Evolutionary conservation across 2,888 invertebrate species (phyloP), one percentile per base, ranked within the genome.

Genomic region (Andrena hattorfiana): DNA sequence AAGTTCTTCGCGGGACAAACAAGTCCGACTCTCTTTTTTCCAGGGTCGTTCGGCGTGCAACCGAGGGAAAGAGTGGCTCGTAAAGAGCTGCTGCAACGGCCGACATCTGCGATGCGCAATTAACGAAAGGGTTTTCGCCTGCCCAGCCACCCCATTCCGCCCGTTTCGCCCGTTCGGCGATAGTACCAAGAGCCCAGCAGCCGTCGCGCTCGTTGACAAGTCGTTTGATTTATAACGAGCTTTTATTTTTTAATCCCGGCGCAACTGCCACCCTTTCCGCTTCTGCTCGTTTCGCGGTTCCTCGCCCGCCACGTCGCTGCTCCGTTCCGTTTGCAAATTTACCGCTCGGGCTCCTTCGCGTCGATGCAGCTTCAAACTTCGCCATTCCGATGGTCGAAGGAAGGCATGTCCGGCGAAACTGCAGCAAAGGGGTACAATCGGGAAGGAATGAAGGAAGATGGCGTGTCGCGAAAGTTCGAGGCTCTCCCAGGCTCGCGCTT

Each of bases 91-190:
- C 86, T 85, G 91, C 90, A 91, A 90, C 91, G 89, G 80, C 88
- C 90, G 87, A 89, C 92, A 92, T 93, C 92, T 92, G 92, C 90
- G 91, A 91, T 91, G 90, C 87, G 91, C 91, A 94, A 94, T 94
- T 94, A 93, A 94, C 92, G 91, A 92, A 93, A 93, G 93, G 93
- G 93, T 93, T 94, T 90, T 89, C 89, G 84, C 84, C 85, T 83
- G 66, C 78, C 80, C 79, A 73, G 64, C 79, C 73, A 6, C 67
- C 74, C 63, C 86, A 49, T 74, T 72, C 28, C 67, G 10, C 84
- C 42, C 35, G 35, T 35, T 35, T 35, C 35, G 35, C 35, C 80
- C 84, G 75, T 77, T 75, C 73, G 69, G 73, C 81, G 67, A 77
- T 81, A 66, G 69, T 78, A 85, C 85, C 88, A 83, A 84, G 84